phyloP scores from a whole-genome alignment of 2,797 vertebrate genomes.

The Hyperoplus lanceolatus region DNA sequence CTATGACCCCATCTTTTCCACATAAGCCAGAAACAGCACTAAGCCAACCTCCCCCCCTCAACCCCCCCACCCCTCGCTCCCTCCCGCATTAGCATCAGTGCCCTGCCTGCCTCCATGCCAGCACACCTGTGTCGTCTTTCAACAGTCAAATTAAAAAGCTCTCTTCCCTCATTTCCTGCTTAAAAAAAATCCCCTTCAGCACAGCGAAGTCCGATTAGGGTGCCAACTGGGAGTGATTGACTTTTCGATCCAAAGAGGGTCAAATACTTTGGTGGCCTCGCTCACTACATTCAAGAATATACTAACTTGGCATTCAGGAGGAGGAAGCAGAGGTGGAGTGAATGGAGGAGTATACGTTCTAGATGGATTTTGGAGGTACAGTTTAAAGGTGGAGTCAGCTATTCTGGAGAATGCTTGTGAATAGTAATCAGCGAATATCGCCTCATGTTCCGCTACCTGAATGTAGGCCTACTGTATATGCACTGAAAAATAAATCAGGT shows the following conservation, averaged over 20 bases:
- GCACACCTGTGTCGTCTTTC: constrained; percentile 77
- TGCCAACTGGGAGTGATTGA: constrained; percentile 46
- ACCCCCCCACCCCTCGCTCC: not conserved
- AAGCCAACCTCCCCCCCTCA: not conserved
- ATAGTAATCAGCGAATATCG: too few relatives aligned
- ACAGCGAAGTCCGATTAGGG: constrained; percentile 26
- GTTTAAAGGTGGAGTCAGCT: not conserved
- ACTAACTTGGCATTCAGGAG: constrained; percentile 25
- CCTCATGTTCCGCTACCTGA: too few relatives aligned
- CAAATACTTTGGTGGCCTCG: constrained; percentile 42
- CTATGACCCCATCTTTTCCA: constrained; percentile 31
- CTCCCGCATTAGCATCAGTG: constrained; percentile 4
- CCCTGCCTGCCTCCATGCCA: constrained; percentile 36
- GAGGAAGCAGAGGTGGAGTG: constrained; percentile 32
- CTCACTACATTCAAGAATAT: constrained; percentile 43
- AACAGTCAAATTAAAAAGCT: constrained; percentile 62
- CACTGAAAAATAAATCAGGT: too few relatives aligned
- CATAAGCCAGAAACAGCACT: constrained; percentile 32
- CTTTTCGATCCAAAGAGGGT: constrained; percentile 43
- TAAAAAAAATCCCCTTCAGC: constrained; percentile 43
- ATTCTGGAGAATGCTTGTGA: not conserved
- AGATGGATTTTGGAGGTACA: not conserved
- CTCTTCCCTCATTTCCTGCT: constrained; percentile 18
- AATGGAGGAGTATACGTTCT: not conserved
- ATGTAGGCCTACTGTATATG: too few relatives aligned